phyloP scores from a whole-genome alignment of 2,113 vertebrate species.

The Rostratula benghalensis region DNA sequence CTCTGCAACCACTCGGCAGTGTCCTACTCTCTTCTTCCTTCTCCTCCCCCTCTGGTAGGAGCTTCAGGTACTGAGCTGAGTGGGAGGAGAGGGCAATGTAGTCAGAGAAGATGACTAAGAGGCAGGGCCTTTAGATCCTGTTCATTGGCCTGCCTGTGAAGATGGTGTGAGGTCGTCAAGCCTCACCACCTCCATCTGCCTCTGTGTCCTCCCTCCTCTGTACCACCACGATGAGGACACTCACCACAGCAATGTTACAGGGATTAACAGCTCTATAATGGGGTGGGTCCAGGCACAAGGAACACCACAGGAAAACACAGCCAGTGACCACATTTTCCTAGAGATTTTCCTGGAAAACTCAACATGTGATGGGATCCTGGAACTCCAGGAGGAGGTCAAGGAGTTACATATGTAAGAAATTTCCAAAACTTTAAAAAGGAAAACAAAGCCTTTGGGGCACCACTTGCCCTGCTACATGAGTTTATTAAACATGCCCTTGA shows the following conservation, averaged over 20 bases:
- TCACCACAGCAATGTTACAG: background rate
- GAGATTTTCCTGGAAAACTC: background rate
- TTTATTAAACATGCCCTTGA: background rate
- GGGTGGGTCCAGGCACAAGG: background rate
- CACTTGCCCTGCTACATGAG: background rate
- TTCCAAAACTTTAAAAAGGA: background rate
- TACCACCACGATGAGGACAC: background rate
- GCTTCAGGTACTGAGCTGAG: background rate
- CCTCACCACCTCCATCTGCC: background rate
- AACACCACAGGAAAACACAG: background rate
- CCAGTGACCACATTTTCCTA: background rate
- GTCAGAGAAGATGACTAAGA: rapidly evolving
- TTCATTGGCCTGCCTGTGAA: background rate
- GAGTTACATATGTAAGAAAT: background rate
- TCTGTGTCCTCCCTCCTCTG: background rate
- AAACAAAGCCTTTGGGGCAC: background rate
- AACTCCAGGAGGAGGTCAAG: background rate
- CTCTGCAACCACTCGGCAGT: background rate
- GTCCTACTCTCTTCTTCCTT: background rate
- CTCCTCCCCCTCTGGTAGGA: background rate
- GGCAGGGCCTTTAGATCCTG: background rate
- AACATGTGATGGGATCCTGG: background rate
- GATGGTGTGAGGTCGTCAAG: background rate
- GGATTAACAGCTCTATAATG: background rate
- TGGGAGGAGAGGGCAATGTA: background rate